These are phyloP conservation scores for Nothobranchius kuhntae DNA, from an alignment of 2,113 vertebrate genomes.

Conservation along the genomic window DNA sequence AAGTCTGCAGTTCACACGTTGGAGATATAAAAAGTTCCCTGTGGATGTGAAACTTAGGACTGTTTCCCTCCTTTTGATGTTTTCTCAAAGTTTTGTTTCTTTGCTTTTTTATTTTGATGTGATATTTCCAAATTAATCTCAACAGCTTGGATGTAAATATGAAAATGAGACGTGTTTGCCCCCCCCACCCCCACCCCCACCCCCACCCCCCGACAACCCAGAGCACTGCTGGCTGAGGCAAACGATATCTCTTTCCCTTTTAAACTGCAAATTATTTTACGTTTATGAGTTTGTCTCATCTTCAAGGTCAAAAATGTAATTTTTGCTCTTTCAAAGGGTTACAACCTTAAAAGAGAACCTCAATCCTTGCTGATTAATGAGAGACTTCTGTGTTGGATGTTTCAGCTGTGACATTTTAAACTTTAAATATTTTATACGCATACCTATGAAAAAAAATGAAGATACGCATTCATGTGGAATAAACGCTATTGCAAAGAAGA, in stretches of 20 bases:
- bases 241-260: constrained; percentile 83
- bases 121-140: constrained; percentile 81
- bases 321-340: constrained; percentile 90
- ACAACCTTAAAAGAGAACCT: constrained; percentile 87
- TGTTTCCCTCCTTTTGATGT: constrained; percentile 80
- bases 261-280: constrained; percentile 88
- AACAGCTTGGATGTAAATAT: constrained; percentile 83
- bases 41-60: constrained; percentile 81
- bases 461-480: constrained; percentile 87
- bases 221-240: constrained; percentile 75
- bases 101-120: constrained; percentile 73
- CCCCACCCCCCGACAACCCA: constrained; percentile 55
- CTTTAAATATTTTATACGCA: constrained; percentile 89
- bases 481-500: constrained; percentile 86
- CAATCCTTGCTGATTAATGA: constrained; percentile 85
- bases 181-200: constrained; percentile 38
- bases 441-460: constrained; percentile 82
- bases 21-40: constrained; percentile 77
- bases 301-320: constrained; percentile 89
- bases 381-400: constrained; percentile 84
- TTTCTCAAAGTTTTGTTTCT: constrained; percentile 81
- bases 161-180: constrained; percentile 84
- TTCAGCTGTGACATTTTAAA: constrained; percentile 88
- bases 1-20: constrained; percentile 72
- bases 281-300: constrained; percentile 89